phyloP scores from a whole-genome alignment of 1,140 invertebrate species.

The Temnothorax longispinosus region DNA sequence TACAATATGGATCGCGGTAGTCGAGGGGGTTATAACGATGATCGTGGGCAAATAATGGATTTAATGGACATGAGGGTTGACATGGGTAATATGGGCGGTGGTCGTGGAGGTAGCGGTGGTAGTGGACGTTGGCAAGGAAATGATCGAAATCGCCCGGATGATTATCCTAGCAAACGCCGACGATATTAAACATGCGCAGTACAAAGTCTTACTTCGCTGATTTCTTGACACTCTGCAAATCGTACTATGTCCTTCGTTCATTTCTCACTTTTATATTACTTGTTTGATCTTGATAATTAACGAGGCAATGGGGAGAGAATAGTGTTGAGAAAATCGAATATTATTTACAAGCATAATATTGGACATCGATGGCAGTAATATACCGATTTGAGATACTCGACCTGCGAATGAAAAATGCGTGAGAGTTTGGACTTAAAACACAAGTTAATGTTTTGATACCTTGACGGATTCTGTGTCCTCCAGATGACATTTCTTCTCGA shows the following conservation, averaged over 20 bases:
- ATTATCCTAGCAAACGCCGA: slow-evolving; percentile 85
- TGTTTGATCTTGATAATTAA: neutral
- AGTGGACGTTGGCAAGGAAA: slow-evolving; percentile 81
- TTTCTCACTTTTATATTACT: slow-evolving; percentile 56
- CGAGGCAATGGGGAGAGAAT: neutral
- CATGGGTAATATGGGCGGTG: slow-evolving; percentile 81
- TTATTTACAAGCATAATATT: neutral
- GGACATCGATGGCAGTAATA: slow-evolving; percentile 31
- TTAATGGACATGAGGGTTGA: slow-evolving; percentile 86
- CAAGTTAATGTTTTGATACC: slow-evolving; percentile 25
- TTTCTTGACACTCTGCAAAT: slow-evolving; percentile 22
- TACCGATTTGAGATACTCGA: neutral
- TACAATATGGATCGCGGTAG: slow-evolving; percentile 84
- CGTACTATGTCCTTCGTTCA: slow-evolving; percentile 50
- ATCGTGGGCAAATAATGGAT: slow-evolving; percentile 85
- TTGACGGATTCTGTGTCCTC: slow-evolving; percentile 24
- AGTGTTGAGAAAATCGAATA: neutral
- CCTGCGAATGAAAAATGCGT: neutral
- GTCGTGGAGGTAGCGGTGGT: slow-evolving; percentile 74
- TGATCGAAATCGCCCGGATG: slow-evolving; percentile 84
- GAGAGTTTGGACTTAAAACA: slow-evolving; percentile 11
- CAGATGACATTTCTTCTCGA: slow-evolving; percentile 24
- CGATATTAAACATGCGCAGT: slow-evolving; percentile 79
- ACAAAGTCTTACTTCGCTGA: slow-evolving; percentile 25
- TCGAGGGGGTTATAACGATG: slow-evolving; percentile 84